Percentiles rank a stretch among this genome's conserved stretches.
phyloP scores from a whole-genome alignment of 2,888 invertebrate species.

The Rotaria sp. region DNA sequence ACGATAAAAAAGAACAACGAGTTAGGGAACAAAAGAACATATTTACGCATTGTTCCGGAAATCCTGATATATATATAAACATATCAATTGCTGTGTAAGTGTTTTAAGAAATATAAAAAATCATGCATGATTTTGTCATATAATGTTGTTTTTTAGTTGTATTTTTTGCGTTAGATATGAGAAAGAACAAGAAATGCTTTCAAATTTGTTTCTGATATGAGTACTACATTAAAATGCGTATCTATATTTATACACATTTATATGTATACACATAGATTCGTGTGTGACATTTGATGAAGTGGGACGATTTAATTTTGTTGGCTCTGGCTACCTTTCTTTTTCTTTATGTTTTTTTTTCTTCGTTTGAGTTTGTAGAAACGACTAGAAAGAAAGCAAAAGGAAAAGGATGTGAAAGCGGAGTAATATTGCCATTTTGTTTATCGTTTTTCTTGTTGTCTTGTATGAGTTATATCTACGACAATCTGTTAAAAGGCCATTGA shows the following conservation, averaged over 20 bases:
- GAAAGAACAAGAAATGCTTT: no score
- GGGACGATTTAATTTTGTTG: not conserved
- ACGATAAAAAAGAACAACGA: not conserved
- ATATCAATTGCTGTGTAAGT: not conserved
- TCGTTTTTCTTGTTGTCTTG: not conserved
- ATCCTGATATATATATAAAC: not conserved
- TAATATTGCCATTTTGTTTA: not conserved
- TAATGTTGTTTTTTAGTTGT: no score
- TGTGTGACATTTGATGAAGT: not conserved
- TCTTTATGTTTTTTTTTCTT: not conserved
- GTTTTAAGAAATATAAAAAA: not conserved
- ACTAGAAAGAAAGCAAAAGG: constrained; percentile 8
- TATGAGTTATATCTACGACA: not conserved
- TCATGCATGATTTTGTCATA: no score
- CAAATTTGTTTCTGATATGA: not conserved
- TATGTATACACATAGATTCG: not conserved
- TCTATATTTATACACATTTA: not conserved
- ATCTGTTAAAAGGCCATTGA: not conserved
- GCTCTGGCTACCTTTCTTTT: not conserved
- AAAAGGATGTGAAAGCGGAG: not conserved
- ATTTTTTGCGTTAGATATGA: no score
- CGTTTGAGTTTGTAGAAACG: not conserved
- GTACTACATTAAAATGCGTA: not conserved
- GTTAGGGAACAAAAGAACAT: not conserved
- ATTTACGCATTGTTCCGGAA: not conserved